Conservation (phyloP, 2,888 invertebrate species). For the Disparrhopalites patrizii region DNA sequence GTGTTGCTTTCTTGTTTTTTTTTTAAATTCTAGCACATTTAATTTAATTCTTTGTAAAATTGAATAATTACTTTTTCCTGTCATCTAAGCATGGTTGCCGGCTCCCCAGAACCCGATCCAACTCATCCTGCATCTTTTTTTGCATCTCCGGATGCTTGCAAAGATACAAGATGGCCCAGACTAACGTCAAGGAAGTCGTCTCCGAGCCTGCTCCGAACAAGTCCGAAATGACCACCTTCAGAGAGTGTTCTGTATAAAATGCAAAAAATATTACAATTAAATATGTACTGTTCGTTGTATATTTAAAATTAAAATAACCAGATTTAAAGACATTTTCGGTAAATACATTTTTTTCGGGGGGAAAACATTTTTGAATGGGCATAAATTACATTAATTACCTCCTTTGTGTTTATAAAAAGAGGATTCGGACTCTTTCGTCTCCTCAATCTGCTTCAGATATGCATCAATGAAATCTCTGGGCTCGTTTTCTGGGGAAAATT, state of each 20-base stretch:
- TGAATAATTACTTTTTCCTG: constrained; percentile 4
- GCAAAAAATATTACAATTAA: neutral
- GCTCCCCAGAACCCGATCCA: constrained; percentile 11
- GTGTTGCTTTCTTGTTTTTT: no score
- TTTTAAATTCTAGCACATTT: no score
- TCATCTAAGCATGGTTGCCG: neutral
- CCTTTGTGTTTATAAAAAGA: constrained; percentile 11
- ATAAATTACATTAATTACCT: constrained; percentile 5
- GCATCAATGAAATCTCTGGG: constrained; percentile 19
- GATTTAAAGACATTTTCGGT: no score
- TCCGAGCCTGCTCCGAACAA: constrained; percentile 21
- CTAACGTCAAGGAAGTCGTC: constrained; percentile 11
- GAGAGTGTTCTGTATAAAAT: constrained; percentile 1
- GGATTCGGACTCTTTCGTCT: constrained; percentile 3
- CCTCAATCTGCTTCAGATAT: constrained; percentile 1
- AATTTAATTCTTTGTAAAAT: neutral
- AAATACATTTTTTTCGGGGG: no score
- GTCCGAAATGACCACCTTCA: neutral
- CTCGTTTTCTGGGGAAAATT: neutral
- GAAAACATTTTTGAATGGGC: neutral
- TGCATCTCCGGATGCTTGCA: constrained; percentile 4
- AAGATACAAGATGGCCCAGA: constrained; percentile 19
- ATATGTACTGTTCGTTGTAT: no score
- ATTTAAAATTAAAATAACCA: no score
- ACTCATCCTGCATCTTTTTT: constrained; percentile 8